phyloP scores from a whole-genome alignment of 2,888 invertebrate genomes.

The Brachyopa scutellaris region DNA sequence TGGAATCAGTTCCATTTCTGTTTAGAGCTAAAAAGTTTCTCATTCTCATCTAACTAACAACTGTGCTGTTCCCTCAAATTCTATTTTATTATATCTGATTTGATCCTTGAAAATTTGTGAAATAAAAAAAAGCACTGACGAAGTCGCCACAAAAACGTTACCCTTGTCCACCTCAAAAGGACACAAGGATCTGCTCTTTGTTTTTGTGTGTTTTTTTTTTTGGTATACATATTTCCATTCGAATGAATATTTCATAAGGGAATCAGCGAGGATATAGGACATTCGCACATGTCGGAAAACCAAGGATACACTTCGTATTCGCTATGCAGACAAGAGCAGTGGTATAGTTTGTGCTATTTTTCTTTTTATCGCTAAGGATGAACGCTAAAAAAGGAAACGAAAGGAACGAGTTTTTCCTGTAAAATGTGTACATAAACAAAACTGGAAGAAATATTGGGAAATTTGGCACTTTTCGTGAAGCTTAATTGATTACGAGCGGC shows the following conservation, averaged over 20 bases:
- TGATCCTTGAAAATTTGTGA: conserved; percentile 35
- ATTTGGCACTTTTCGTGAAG: conserved; percentile 28
- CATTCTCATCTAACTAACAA: conserved; percentile 7
- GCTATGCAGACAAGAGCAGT: conserved; percentile 25
- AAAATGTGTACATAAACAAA: not conserved
- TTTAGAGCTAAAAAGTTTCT: too few species aligned
- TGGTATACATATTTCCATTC: conserved; percentile 40
- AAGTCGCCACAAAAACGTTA: not conserved
- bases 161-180: conserved; percentile 9
- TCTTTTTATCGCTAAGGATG: too few species aligned
- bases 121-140: not conserved
- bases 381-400: too few species aligned
- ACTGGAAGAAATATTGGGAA: not conserved
- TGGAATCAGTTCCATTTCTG: too few species aligned
- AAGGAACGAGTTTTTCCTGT: too few species aligned
- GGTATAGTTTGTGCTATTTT: too few species aligned
- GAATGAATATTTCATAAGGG: conserved; percentile 69
- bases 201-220: not conserved
- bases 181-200: not conserved
- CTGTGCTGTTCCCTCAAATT: conserved; percentile 33
- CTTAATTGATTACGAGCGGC: conserved; percentile 45
- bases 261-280: conserved; percentile 32
- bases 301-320: conserved; percentile 7
- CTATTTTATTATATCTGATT: conserved; percentile 54
- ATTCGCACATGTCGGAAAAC: conserved; percentile 19